A percentile compares a stretch with the other conserved stretches of the same genome.
Evolutionary conservation across 1,140 invertebrate genomes (phyloP).

Genomic region (Eueides isabella): DNA sequence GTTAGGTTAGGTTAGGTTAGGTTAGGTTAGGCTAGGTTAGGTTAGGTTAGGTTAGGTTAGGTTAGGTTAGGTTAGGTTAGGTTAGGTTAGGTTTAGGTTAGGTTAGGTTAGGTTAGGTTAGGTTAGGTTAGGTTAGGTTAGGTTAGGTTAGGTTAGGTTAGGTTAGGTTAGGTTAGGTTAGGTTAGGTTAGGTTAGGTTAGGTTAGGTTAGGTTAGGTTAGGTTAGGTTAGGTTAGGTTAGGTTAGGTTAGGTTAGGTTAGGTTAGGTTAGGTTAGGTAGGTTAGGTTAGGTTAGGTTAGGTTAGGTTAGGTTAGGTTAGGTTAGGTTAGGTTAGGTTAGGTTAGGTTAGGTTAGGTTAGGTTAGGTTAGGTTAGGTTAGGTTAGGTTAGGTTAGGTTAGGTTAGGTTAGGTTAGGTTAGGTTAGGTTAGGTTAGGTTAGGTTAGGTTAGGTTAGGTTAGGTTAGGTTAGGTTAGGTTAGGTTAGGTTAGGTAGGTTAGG

Average conservation of each 20-base stretch:
- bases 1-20: conserved; percentile 45
- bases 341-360: conserved; percentile 49
- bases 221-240: conserved; percentile 41
- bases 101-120: conserved; percentile 55
- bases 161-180: conserved; percentile 49
- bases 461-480: no score
- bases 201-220: conserved; percentile 52
- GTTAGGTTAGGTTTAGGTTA: conserved; percentile 48
- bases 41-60: conserved; percentile 28
- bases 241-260: conserved; percentile 46
- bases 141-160: conserved; percentile 46
- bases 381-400: conserved; percentile 45
- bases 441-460: conserved; percentile 6
- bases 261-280: conserved; percentile 59
- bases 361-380: conserved; percentile 42
- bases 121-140: conserved; percentile 49
- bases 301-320: no score
- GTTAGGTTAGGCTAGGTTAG: conserved; percentile 26
- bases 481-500: conserved; percentile 24
- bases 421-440: conserved; percentile 24
- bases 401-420: conserved; percentile 23
- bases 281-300: conserved; percentile 57
- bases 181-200: conserved; percentile 47
- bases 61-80: conserved; percentile 41
- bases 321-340: conserved; percentile 57